A percentile compares a stretch with the other conserved stretches of the same genome.
Conservation (phyloP, 53 echinoderm and acorn worm species). For the Henricia sp. region DNA sequence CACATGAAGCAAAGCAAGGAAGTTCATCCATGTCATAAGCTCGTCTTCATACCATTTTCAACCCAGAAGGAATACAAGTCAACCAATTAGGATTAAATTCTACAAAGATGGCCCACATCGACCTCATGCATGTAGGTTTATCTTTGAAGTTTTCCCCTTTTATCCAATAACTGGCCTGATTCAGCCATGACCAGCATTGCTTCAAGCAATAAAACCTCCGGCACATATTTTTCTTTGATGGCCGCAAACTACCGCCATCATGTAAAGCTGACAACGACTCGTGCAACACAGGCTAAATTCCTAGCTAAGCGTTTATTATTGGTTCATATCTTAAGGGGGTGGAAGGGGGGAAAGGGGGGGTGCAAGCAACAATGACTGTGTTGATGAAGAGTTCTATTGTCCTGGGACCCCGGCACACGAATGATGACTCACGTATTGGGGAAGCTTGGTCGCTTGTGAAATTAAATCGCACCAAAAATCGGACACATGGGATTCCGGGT, state of each 20-base stretch:
- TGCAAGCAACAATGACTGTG: neutral
- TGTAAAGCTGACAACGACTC: conserved; percentile 8
- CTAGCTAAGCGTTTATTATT: conserved; percentile 49
- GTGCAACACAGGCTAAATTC: conserved; percentile 46
- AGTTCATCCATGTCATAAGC: too few species aligned
- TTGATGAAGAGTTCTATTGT: conserved; percentile 38
- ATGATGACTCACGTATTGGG: conserved; percentile 33
- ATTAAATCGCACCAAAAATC: conserved; percentile 55
- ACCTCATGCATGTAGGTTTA: too few species aligned
- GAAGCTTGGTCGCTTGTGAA: conserved; percentile 52
- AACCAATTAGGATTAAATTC: too few species aligned
- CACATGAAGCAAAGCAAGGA: too few species aligned
- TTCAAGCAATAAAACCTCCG: conserved; percentile 4
- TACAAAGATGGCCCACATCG: too few species aligned
- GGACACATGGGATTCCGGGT: neutral
- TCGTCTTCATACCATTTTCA: too few species aligned
- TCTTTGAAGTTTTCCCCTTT: too few species aligned
- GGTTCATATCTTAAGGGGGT: conserved; percentile 40
- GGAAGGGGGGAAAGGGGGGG: neutral
- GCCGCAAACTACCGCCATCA: conserved; percentile 21
- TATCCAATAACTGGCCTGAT: conserved; percentile 10
- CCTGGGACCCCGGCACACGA: conserved; percentile 20
- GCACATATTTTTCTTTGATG: conserved; percentile 3
- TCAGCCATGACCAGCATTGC: conserved; percentile 3
- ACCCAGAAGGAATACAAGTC: too few species aligned